These are phyloP conservation scores for Pharmacophagus antenor DNA, from an alignment of 2,888 invertebrate genomes.

Conservation along the genomic window DNA sequence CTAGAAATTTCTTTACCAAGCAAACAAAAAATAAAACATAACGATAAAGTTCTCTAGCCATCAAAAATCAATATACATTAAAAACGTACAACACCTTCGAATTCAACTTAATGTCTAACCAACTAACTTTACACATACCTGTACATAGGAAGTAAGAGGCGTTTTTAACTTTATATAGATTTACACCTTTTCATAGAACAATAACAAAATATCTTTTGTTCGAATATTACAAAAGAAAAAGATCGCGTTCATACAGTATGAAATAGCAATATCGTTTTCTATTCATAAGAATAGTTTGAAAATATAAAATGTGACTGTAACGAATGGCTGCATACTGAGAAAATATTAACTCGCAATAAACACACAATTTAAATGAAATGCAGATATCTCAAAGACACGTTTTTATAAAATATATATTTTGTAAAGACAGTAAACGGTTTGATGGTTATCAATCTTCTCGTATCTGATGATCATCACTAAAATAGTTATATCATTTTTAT, in stretches of 20 bases:
- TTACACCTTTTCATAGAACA: not conserved
- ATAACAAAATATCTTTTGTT: conserved; percentile 3
- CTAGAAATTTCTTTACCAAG: no score
- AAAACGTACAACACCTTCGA: no score
- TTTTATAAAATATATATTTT: no score
- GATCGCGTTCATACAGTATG: not conserved
- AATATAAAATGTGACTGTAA: not conserved
- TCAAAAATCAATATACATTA: no score
- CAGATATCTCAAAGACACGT: not conserved
- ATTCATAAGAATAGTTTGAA: not conserved
- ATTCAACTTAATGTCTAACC: no score
- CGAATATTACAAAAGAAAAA: not conserved
- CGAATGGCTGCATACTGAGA: not conserved
- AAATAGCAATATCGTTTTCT: not conserved
- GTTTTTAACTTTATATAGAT: not conserved
- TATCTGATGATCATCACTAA: no score
- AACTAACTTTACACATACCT: no score
- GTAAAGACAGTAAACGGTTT: no score
- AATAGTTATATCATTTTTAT: no score
- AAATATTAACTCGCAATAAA: not conserved
- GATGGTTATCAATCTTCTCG: no score
- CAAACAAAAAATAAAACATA: no score
- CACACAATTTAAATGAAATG: not conserved
- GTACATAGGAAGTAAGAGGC: not conserved
- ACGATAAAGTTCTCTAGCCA: no score